These are phyloP conservation scores for Galagoides demidoff DNA, from an alignment of 2,797 vertebrate genomes.

Conservation along the genomic window DNA sequence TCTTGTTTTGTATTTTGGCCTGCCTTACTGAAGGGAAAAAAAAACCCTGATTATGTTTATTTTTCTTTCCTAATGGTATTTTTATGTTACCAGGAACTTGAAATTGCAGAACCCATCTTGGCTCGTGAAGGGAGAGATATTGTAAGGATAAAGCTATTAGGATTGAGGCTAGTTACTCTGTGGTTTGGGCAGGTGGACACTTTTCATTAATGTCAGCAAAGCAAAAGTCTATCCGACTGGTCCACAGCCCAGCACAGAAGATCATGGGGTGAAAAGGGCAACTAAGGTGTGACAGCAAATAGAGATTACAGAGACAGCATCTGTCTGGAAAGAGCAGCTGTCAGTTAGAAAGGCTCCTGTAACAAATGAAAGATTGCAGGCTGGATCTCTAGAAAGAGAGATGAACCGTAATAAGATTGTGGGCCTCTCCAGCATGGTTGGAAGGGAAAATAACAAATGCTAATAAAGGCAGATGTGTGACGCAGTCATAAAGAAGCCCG, in stretches of 20 bases:
- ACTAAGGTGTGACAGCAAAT: slow-evolving; percentile 72
- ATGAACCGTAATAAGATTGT: slow-evolving; percentile 47
- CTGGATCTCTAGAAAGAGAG: slow-evolving; percentile 38
- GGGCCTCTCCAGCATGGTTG: not conserved
- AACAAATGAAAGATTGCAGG: slow-evolving; percentile 70
- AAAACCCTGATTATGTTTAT: slow-evolving; percentile 7
- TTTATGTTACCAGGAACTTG: slow-evolving; percentile 64
- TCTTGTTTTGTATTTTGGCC: slow-evolving; percentile 47
- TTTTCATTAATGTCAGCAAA: slow-evolving; percentile 72
- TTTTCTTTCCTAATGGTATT: slow-evolving; percentile 56
- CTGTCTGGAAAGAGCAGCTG: slow-evolving; percentile 76
- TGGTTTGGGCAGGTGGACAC: slow-evolving; percentile 64
- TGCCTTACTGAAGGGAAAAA: not conserved
- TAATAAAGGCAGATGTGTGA: slow-evolving; percentile 40
- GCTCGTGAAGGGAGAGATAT: slow-evolving; percentile 52
- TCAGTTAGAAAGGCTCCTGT: slow-evolving; percentile 59
- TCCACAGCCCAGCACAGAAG: slow-evolving; percentile 56
- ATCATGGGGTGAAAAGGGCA: slow-evolving; percentile 72
- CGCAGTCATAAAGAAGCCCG: slow-evolving; percentile 2
- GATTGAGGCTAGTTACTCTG: slow-evolving; percentile 67
- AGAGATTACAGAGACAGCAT: slow-evolving; percentile 75
- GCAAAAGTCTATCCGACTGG: slow-evolving; percentile 60
- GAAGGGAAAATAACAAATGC: slow-evolving; percentile 59
- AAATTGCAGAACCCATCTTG: slow-evolving; percentile 60
- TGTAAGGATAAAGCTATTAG: slow-evolving; percentile 67